phyloP scores from a whole-genome alignment of 2,113 vertebrate species.

The Platysteira castanea region DNA sequence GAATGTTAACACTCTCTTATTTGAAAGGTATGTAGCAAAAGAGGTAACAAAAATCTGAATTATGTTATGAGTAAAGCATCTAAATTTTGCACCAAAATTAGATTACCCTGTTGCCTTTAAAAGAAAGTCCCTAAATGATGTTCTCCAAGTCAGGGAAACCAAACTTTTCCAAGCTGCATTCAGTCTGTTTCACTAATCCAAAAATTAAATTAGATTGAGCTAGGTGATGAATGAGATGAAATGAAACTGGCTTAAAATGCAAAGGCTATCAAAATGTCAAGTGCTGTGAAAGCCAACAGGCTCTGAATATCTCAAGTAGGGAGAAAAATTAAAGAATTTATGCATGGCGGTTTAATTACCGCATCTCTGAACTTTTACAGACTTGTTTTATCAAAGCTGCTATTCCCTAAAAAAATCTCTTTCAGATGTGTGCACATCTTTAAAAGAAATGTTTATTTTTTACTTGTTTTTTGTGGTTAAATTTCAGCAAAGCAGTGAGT shows the following conservation, averaged over 20 bases:
- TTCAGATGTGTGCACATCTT: not conserved
- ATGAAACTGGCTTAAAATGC: not conserved
- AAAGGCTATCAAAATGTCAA: conserved; percentile 47
- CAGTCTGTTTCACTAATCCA: not conserved
- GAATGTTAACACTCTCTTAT: not conserved
- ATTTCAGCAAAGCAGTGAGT: not conserved
- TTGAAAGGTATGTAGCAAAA: not conserved
- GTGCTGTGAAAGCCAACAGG: not conserved
- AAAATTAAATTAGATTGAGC: not conserved
- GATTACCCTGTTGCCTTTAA: not conserved
- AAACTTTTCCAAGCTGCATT: not conserved
- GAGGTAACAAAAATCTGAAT: not conserved
- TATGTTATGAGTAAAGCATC: not conserved
- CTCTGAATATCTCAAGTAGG: not conserved
- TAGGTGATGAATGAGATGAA: not conserved
- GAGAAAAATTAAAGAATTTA: not conserved
- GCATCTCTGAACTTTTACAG: not conserved
- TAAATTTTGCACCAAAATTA: not conserved
- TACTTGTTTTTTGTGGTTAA: not conserved
- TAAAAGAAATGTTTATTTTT: not conserved
- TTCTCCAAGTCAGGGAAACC: not conserved
- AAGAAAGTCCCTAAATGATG: not conserved
- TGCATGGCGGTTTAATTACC: not conserved
- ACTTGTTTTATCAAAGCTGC: not conserved
- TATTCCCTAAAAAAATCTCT: not conserved